Percentiles rank a stretch among this genome's conserved stretches.
phyloP scores from a whole-genome alignment of 2,797 vertebrate species.

The Dryobates pubescens region DNA sequence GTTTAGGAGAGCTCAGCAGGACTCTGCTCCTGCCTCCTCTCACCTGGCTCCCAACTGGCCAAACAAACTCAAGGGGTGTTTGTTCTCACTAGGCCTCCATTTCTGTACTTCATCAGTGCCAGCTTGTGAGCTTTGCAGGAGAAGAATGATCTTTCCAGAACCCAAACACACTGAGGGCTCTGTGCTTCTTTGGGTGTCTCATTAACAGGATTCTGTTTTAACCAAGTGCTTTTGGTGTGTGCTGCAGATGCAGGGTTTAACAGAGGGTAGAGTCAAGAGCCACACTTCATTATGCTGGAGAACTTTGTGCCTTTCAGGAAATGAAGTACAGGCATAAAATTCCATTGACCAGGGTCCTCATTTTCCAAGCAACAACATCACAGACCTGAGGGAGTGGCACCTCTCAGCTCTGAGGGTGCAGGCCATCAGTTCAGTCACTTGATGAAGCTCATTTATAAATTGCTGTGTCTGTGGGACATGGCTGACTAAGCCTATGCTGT shows the following conservation, averaged over 20 bases:
- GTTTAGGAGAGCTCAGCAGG: background rate
- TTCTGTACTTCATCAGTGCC: background rate
- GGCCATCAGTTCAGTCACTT: background rate
- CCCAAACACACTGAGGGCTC: background rate
- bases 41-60: background rate
- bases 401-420: background rate
- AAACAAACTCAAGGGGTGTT: background rate
- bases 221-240: background rate
- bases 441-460: background rate
- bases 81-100: background rate
- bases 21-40: background rate
- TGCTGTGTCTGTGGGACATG: background rate
- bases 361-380: background rate
- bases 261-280: background rate
- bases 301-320: background rate
- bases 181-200: background rate
- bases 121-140: background rate
- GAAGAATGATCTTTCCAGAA: accelerated
- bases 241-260: background rate
- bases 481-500: background rate
- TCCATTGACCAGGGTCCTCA: background rate
- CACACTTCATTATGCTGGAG: accelerated
- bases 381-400: background rate
- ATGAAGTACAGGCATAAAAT: background rate
- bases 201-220: background rate